phyloP scores from a whole-genome alignment of 1,140 invertebrate genomes.

The Zaprionus taronus region DNA sequence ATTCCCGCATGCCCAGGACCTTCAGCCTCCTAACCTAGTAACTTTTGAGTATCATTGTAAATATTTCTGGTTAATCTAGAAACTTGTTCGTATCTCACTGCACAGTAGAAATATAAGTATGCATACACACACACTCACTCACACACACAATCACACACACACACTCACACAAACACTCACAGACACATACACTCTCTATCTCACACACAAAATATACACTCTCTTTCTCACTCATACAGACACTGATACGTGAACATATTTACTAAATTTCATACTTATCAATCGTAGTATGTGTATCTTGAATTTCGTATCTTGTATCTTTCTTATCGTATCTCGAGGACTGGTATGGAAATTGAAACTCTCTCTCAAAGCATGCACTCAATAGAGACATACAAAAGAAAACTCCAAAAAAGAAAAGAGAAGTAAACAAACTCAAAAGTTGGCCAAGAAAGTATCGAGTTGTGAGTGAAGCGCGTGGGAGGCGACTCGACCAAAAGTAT shows the following conservation, averaged over 20 bases:
- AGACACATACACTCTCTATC: not conserved
- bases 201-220: constrained; percentile 7
- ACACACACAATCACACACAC: constrained; percentile 11
- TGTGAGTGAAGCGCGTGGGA: constrained; percentile 1
- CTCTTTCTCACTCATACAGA: not conserved
- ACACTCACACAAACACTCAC: not conserved
- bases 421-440: constrained; percentile 6
- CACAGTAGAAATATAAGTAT: constrained; percentile 31
- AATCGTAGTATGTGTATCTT: constrained; percentile 36
- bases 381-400: not conserved
- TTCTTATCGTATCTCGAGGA: constrained; percentile 40
- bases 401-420: not conserved
- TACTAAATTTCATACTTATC: constrained; percentile 26
- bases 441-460: constrained; percentile 7
- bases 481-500: constrained; percentile 12
- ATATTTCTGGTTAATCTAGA: not conserved
- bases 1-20: not conserved
- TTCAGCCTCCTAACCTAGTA: not conserved
- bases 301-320: constrained; percentile 37
- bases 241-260: constrained; percentile 22
- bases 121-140: constrained; percentile 16
- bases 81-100: constrained; percentile 7
- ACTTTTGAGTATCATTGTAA: constrained; percentile 3
- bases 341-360: constrained; percentile 44
- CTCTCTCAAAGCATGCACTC: constrained; percentile 40